Conservation (phyloP, 2,113 vertebrate genomes). For the Eira barbara region DNA sequence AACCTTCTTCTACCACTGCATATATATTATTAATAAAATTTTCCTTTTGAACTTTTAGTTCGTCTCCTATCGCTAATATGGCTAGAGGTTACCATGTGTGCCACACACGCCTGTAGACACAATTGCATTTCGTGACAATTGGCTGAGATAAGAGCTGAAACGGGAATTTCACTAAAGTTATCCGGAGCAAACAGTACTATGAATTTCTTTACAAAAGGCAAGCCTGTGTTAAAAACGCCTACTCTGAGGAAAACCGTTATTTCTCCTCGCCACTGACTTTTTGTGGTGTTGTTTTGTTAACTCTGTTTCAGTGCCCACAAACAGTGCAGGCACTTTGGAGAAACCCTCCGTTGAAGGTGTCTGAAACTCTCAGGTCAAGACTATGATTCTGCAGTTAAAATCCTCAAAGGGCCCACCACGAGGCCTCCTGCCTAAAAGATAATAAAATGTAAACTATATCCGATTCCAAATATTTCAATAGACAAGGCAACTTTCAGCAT, state of each 20-base stretch:
- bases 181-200: neutral
- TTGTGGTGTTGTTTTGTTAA: neutral
- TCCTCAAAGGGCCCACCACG: neutral
- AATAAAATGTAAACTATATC: neutral
- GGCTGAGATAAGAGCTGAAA: neutral
- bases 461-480: neutral
- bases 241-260: neutral
- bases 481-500: neutral
- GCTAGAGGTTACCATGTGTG: neutral
- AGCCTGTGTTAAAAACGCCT: neutral
- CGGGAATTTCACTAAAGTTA: neutral
- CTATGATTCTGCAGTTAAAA: neutral
- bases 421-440: neutral
- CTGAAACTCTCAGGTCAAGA: neutral
- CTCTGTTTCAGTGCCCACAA: neutral
- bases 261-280: neutral
- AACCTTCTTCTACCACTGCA: conserved; percentile 31
- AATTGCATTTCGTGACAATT: neutral
- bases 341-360: neutral
- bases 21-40: conserved; percentile 43
- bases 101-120: neutral
- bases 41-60: neutral
- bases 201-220: neutral
- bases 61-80: neutral
- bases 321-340: neutral